phyloP scores from a whole-genome alignment of 2,888 invertebrate species.

The Cerceris rybyensis region DNA sequence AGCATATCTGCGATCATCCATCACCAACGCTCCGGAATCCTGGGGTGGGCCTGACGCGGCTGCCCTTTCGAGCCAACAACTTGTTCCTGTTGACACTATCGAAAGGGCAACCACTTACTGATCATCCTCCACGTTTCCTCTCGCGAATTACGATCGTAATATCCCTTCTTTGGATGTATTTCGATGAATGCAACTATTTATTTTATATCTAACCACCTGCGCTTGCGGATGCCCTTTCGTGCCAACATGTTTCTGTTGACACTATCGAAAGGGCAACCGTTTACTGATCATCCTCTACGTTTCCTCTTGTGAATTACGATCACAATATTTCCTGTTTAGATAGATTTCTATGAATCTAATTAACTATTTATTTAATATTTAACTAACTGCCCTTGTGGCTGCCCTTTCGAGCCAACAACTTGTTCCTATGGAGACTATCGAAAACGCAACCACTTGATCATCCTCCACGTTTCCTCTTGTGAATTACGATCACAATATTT shows the following conservation, averaged over 20 bases:
- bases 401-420: too few species aligned
- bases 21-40: constrained; percentile 70
- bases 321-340: too few species aligned
- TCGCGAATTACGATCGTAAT: constrained; percentile 10
- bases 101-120: constrained; percentile 65
- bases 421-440: constrained; percentile 71
- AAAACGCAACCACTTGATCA: constrained; percentile 66
- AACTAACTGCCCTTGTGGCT: too few species aligned
- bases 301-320: constrained; percentile 53
- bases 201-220: too few species aligned
- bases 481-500: constrained; percentile 2
- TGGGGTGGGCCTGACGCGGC: constrained; percentile 65
- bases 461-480: constrained; percentile 63
- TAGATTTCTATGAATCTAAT: too few species aligned
- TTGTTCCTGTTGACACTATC: constrained; percentile 71
- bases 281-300: constrained; percentile 62
- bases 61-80: constrained; percentile 68
- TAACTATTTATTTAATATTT: too few species aligned
- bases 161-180: too few species aligned
- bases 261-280: constrained; percentile 69
- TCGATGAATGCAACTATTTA: too few species aligned
- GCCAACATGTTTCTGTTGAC: constrained; percentile 70
- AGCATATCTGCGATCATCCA: constrained; percentile 72
- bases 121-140: constrained; percentile 65
- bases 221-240: constrained; percentile 45